A percentile compares a stretch with the other conserved stretches of the same genome.
Evolutionary conservation across 2,888 invertebrate genomes (phyloP).

Genomic region (Chydorus sphaericus): DNA sequence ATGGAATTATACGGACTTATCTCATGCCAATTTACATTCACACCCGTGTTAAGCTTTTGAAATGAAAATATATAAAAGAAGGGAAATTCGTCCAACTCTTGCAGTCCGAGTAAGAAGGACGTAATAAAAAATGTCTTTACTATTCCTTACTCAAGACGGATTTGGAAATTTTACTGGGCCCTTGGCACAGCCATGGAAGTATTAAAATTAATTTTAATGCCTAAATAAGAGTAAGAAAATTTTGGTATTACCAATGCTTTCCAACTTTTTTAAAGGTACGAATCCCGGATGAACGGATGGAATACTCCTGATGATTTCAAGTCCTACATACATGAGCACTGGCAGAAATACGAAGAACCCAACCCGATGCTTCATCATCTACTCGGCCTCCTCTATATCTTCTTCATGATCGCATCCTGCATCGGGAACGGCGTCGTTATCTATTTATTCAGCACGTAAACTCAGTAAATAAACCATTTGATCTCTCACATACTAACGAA

Average conservation of each 20-base stretch:
- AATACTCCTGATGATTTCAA: slow-evolving; percentile 46
- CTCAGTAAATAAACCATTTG: neutral
- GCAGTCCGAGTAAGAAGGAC: no score
- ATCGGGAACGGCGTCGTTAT: slow-evolving; percentile 55
- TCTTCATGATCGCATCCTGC: slow-evolving; percentile 42
- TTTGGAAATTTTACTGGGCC: no score
- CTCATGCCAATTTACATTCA: no score
- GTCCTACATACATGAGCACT: slow-evolving; percentile 50
- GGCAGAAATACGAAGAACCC: slow-evolving; percentile 45
- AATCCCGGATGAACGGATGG: slow-evolving; percentile 35
- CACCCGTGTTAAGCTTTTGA: no score
- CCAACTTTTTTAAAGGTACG: neutral
- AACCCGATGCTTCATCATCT: slow-evolving; percentile 35
- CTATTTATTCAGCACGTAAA: slow-evolving; percentile 58
- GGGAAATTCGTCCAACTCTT: no score
- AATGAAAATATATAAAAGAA: no score
- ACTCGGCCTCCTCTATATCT: slow-evolving; percentile 46
- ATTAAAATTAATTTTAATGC: neutral
- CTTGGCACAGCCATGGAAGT: neutral
- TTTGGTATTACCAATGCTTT: no score
- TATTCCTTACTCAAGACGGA: no score
- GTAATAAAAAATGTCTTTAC: no score
- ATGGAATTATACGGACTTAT: no score
- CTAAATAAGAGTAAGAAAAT: neutral
- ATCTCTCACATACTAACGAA: neutral